These are phyloP conservation scores for Carpatolechia fugitivella DNA, from an alignment of 2,888 invertebrate genomes.

Conservation along the genomic window DNA sequence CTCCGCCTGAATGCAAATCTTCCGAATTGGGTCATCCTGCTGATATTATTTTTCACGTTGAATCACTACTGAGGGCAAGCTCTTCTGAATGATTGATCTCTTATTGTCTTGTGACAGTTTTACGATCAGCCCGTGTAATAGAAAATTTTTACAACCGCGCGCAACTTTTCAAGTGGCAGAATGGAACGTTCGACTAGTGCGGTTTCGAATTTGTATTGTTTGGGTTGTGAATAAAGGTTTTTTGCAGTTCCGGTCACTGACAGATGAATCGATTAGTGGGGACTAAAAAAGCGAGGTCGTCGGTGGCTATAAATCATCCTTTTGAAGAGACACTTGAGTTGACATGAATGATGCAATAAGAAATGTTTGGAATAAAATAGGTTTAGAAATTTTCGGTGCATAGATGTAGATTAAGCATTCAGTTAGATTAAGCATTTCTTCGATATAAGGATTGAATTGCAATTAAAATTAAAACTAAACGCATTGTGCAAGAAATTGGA, in stretches of 20 bases:
- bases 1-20: conserved; percentile 72
- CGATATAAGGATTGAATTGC: no score
- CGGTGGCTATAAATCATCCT: conserved; percentile 21
- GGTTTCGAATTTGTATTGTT: conserved; percentile 34
- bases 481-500: no score
- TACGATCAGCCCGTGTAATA: conserved; percentile 61
- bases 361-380: conserved; percentile 11
- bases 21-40: conserved; percentile 68
- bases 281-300: conserved; percentile 14
- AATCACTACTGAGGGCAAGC: conserved; percentile 51
- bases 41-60: conserved; percentile 67
- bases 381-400: not conserved
- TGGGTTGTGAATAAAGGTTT: conserved; percentile 39
- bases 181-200: conserved; percentile 23
- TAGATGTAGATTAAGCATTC: no score
- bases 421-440: no score
- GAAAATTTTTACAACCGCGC: conserved; percentile 51
- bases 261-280: conserved; percentile 53
- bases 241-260: conserved; percentile 69
- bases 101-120: conserved; percentile 65
- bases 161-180: conserved; percentile 37
- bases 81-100: conserved; percentile 69
- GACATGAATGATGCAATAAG: conserved; percentile 22
- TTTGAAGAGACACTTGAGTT: conserved; percentile 30
- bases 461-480: no score